Conservation (phyloP, 2,113 vertebrate genomes). For the Megalops atlanticus region DNA sequence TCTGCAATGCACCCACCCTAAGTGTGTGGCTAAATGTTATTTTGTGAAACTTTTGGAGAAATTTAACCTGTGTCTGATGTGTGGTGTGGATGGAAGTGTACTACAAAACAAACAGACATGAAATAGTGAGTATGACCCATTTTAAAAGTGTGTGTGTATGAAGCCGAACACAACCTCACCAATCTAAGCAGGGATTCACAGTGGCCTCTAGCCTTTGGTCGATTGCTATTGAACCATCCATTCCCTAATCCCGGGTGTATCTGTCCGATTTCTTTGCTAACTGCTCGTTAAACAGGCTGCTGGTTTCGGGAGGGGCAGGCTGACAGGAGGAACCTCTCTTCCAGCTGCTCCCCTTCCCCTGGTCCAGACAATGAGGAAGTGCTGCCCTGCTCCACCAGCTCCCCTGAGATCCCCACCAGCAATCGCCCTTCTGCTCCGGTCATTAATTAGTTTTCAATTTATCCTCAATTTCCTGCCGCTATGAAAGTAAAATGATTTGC, state of each 20-base stretch:
- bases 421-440: slow-evolving; percentile 56
- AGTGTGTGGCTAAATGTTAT: too few relatives aligned
- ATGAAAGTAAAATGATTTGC: slow-evolving; percentile 58
- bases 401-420: slow-evolving; percentile 52
- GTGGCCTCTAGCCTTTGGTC: background rate
- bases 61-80: background rate
- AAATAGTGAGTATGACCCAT: background rate
- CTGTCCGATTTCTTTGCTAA: slow-evolving; percentile 30
- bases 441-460: slow-evolving; percentile 71
- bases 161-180: background rate
- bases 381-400: slow-evolving; percentile 50
- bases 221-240: slow-evolving; percentile 7
- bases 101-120: background rate
- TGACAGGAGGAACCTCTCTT: slow-evolving; percentile 35
- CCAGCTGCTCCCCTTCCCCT: slow-evolving; percentile 33
- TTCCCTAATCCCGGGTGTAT: slow-evolving; percentile 36
- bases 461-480: slow-evolving; percentile 47
- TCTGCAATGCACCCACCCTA: too few relatives aligned
- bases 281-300: slow-evolving; percentile 41
- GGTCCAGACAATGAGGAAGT: slow-evolving; percentile 35
- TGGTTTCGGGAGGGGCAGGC: slow-evolving; percentile 33
- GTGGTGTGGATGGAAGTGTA: too few relatives aligned
- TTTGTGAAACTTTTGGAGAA: too few relatives aligned
- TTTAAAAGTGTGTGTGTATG: background rate
- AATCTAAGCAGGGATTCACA: background rate